These are phyloP conservation scores for Mesoclemmys tuberculata DNA, from an alignment of 2,113 vertebrate genomes.

Conservation along the genomic window DNA sequence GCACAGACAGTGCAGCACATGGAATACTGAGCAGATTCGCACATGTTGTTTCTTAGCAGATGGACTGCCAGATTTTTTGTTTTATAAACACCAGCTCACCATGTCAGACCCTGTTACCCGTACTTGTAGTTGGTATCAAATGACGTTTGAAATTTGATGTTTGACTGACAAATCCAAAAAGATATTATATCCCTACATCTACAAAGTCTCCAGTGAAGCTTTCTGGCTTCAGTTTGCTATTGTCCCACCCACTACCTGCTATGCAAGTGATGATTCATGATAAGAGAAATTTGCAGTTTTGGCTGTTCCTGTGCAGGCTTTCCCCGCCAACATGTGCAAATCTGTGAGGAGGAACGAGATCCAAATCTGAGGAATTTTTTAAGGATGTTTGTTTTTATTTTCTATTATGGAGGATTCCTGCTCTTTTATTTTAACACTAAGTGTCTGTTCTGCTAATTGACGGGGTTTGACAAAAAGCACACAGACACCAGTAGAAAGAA, in stretches of 20 bases:
- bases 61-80: not conserved
- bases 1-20: not conserved
- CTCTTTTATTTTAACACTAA: not conserved
- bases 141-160: not conserved
- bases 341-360: not conserved
- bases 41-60: not conserved
- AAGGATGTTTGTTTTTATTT: too few relatives aligned
- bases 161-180: not conserved
- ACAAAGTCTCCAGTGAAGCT: not conserved
- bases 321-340: not conserved
- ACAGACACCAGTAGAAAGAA: too few relatives aligned
- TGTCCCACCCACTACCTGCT: not conserved
- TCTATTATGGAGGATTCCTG: not conserved
- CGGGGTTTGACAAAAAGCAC: too few relatives aligned
- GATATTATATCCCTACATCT: not conserved
- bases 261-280: not conserved
- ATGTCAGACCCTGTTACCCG: not conserved
- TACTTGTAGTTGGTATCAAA: not conserved
- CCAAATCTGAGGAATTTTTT: not conserved
- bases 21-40: not conserved
- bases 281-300: not conserved
- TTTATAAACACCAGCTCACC: not conserved
- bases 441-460: too few relatives aligned
- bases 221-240: not conserved
- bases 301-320: not conserved